A percentile compares a stretch with the other conserved stretches of the same genome.
Conservation (phyloP, 2,888 invertebrate species). For the Pollenia angustigena region DNA sequence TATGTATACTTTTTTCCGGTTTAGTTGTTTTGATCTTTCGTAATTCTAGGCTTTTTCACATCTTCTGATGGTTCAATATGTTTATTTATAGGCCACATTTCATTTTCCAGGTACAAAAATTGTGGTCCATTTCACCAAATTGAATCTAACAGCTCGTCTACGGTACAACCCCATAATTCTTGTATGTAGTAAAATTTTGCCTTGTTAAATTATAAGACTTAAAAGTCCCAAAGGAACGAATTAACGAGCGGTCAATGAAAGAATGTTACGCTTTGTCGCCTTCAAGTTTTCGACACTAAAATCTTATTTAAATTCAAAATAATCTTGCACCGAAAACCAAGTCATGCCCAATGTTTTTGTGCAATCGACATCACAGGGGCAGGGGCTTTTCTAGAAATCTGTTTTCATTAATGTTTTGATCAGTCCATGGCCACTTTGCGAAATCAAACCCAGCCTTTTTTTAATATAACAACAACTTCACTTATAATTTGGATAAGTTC, state of each 20-base stretch:
- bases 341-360: constrained; percentile 47
- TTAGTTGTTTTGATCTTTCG: constrained; percentile 1
- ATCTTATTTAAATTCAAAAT: constrained; percentile 1
- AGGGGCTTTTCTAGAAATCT: not conserved
- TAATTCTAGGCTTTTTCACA: not conserved
- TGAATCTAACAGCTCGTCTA: not conserved
- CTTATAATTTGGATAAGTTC: constrained; percentile 24
- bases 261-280: constrained; percentile 35
- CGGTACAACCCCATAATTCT: constrained; percentile 24
- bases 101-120: not conserved
- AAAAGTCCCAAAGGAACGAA: constrained; percentile 58
- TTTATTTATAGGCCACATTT: constrained; percentile 5
- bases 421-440: constrained; percentile 47
- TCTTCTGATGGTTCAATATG: constrained; percentile 29
- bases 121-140: constrained; percentile 26
- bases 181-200: constrained; percentile 56
- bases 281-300: not conserved
- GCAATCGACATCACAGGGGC: not conserved
- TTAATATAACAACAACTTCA: not conserved
- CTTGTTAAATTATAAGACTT: constrained; percentile 27
- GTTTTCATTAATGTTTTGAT: not conserved
- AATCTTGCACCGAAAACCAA: constrained; percentile 56
- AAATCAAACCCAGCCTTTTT: constrained; percentile 18
- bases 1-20: constrained; percentile 14
- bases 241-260: constrained; percentile 42